These are phyloP conservation scores for Drosophila jambulina DNA, from an alignment of 1,140 invertebrate genomes.

Conservation along the genomic window DNA sequence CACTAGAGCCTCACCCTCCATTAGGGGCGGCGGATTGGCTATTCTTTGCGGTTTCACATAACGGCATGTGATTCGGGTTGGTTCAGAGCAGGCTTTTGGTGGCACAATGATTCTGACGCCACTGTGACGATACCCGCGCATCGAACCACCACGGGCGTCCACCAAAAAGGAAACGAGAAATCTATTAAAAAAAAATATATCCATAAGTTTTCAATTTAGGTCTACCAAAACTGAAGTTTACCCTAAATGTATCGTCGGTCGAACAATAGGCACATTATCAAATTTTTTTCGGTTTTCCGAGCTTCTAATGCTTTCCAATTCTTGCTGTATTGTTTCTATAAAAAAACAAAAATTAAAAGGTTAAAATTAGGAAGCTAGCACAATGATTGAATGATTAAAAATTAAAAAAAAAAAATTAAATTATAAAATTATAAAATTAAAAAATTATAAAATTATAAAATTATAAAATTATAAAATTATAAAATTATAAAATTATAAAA, in stretches of 20 bases:
- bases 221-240: conserved; percentile 85
- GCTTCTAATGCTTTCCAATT: background rate
- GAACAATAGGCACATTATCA: conserved; percentile 90
- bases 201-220: background rate
- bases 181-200: conserved; percentile 86
- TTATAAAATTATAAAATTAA: background rate
- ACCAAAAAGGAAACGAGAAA: conserved; percentile 99
- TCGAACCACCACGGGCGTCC: conserved; percentile 98
- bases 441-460: background rate
- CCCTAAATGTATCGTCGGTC: conserved; percentile 91
- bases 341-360: background rate
- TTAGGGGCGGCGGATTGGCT: conserved; percentile 96
- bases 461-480: background rate
- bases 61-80: conserved; percentile 95
- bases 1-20: conserved; percentile 99
- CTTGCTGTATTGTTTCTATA: conserved; percentile 4
- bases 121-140: conserved; percentile 98
- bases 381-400: too few species aligned
- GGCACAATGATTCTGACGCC: conserved; percentile 99
- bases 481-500: background rate
- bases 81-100: conserved; percentile 96
- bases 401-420: too few species aligned
- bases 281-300: conserved; percentile 16
- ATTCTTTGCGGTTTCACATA: conserved; percentile 96
- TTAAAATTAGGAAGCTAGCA: too few species aligned